These are phyloP conservation scores for Leptinotarsa defecta DNA, from an alignment of 1,140 invertebrate genomes.

Conservation along the genomic window DNA sequence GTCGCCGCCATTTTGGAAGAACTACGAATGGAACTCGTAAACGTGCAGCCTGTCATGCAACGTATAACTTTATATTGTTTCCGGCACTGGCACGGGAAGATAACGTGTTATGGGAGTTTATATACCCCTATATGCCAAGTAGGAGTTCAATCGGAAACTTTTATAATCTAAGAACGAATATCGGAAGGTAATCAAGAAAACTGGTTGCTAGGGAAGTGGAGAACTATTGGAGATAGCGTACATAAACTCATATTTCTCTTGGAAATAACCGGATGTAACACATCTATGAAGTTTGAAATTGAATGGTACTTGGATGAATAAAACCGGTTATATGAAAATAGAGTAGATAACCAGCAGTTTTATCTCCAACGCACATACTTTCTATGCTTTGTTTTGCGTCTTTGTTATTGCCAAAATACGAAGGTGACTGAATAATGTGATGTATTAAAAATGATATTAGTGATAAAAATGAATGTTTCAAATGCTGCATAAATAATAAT, in stretches of 20 bases:
- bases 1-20: conserved; percentile 2
- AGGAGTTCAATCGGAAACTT: neutral
- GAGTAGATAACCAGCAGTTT: too few relatives aligned
- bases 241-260: neutral
- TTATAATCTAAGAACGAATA: neutral
- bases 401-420: too few relatives aligned
- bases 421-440: too few relatives aligned
- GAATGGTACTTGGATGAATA: too few relatives aligned
- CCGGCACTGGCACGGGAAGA: neutral
- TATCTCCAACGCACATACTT: too few relatives aligned
- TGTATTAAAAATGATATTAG: too few relatives aligned
- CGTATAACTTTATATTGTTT: conserved; percentile 1
- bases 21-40: neutral
- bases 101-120: conserved; percentile 3
- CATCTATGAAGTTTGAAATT: too few relatives aligned
- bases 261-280: neutral
- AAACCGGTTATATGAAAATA: too few relatives aligned
- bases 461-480: too few relatives aligned
- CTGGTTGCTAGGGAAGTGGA: neutral
- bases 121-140: neutral
- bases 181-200: neutral
- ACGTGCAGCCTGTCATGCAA: neutral
- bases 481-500: too few relatives aligned
- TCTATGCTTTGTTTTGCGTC: too few relatives aligned
- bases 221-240: neutral